A percentile compares a stretch with the other conserved stretches of the same genome.
phyloP scores from a whole-genome alignment of 2,888 invertebrate species.

The Priocnemis perturbator region DNA sequence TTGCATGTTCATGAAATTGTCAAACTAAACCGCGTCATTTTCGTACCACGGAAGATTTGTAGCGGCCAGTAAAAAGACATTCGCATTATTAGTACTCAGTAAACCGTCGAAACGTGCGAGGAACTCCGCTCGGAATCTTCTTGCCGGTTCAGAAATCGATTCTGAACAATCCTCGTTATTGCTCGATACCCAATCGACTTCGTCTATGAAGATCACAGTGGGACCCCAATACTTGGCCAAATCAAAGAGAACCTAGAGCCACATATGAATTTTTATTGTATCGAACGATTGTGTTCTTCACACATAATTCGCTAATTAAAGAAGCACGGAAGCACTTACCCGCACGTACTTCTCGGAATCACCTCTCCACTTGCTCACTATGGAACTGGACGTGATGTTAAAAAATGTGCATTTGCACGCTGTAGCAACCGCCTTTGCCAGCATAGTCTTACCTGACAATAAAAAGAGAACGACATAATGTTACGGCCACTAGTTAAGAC shows the following conservation, averaged over 20 bases:
- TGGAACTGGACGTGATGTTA: conserved; percentile 91
- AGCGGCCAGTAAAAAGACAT: conserved; percentile 88
- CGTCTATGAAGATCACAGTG: conserved; percentile 94
- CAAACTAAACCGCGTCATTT: no score
- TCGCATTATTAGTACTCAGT: conserved; percentile 77
- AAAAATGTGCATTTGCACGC: conserved; percentile 91
- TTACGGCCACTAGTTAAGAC: not conserved
- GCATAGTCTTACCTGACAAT: conserved; percentile 85
- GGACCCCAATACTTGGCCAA: conserved; percentile 90
- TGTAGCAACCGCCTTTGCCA: conserved; percentile 91
- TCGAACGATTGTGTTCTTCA: no score
- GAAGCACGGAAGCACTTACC: conserved; percentile 77
- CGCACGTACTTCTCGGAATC: conserved; percentile 96
- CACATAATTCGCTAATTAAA: no score
- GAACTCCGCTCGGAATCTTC: conserved; percentile 92
- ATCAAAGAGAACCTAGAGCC: conserved; percentile 86
- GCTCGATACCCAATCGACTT: conserved; percentile 90
- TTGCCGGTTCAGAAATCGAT: conserved; percentile 77
- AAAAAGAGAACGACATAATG: not conserved
- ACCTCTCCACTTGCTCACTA: conserved; percentile 97
- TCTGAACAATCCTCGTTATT: conserved; percentile 53
- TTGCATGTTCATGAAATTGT: not conserved
- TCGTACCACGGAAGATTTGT: conserved; percentile 93
- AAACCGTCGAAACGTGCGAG: conserved; percentile 91
- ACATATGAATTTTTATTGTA: not conserved